Conservation (phyloP, 2,797 vertebrate genomes). For the Crenichthys baileyi region DNA sequence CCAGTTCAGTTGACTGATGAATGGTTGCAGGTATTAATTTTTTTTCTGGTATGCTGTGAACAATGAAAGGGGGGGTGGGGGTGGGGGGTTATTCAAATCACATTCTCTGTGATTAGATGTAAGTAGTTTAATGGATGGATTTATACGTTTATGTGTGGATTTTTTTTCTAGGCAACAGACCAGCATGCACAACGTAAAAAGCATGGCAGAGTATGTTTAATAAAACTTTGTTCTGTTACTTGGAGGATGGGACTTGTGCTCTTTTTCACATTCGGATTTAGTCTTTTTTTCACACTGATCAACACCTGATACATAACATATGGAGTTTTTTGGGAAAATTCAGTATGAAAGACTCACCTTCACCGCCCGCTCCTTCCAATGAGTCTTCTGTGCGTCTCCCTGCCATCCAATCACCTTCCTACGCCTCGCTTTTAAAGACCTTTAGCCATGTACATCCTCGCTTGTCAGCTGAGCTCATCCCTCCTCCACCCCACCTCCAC, state of each 20-base stretch:
- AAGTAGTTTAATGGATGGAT: neutral
- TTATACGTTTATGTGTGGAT: neutral
- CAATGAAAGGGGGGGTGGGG: neutral
- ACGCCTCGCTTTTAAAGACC: no score
- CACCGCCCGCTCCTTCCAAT: no score
- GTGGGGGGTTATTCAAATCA: neutral
- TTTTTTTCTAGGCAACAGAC: neutral
- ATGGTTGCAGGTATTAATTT: slow-evolving; percentile 9
- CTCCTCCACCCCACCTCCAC: no score
- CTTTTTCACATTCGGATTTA: neutral
- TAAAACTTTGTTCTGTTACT: neutral
- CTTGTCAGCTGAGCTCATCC: no score
- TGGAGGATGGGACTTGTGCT: neutral
- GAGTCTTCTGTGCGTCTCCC: no score
- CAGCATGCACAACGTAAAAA: neutral
- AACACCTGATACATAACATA: neutral
- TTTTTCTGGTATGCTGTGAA: neutral
- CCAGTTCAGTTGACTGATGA: slow-evolving; percentile 34
- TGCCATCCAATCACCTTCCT: no score
- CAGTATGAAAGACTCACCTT: no score
- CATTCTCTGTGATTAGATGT: neutral
- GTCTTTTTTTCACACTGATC: neutral
- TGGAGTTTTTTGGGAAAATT: no score
- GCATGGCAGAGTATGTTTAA: neutral
- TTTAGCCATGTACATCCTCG: no score